phyloP scores from a whole-genome alignment of 2,113 vertebrate species.

The Solea senegalensis region DNA sequence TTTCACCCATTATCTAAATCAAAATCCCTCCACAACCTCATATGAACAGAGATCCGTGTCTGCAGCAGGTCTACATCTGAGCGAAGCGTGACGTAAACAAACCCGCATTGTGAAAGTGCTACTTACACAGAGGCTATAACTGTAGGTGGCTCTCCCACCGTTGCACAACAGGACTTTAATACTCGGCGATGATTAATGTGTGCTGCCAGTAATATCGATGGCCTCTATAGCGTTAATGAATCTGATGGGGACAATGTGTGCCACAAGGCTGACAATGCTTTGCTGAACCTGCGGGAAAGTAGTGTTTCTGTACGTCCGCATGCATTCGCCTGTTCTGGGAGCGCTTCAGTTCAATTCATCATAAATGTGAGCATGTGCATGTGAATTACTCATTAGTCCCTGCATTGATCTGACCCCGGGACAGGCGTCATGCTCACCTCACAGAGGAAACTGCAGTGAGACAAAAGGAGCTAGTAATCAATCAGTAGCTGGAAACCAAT shows the following conservation, averaged over 20 bases:
- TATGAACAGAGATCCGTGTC: conserved; percentile 29
- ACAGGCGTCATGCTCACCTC: conserved; percentile 35
- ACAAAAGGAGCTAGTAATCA: conserved; percentile 66
- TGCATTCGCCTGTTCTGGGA: conserved; percentile 25
- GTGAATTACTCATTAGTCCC: conserved; percentile 72
- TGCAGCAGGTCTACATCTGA: conserved; percentile 14
- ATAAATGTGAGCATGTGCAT: conserved; percentile 54
- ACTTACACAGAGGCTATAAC: conserved; percentile 15
- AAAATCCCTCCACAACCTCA: conserved; percentile 18
- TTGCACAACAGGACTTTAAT: conserved; percentile 48
- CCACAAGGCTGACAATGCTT: conserved; percentile 11
- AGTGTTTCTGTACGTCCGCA: conserved; percentile 5
- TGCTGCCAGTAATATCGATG: conserved; percentile 41
- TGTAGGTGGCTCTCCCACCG: conserved; percentile 42
- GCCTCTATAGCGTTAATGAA: conserved; percentile 44
- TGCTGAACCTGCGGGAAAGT: conserved; percentile 28
- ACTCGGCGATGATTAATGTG: conserved; percentile 52
- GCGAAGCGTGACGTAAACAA: conserved; percentile 13
- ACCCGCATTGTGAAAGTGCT: conserved; percentile 7
- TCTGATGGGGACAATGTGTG: conserved; percentile 36
- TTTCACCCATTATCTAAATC: conserved; percentile 21
- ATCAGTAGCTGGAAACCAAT: conserved; percentile 72
- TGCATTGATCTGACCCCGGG: conserved; percentile 63
- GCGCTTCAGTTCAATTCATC: conserved; percentile 25
- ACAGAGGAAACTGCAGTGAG: conserved; percentile 50